Base-by-base conservation (phyloP, 2,888 invertebrate genomes). In the Drosophila lacicola region DNA sequence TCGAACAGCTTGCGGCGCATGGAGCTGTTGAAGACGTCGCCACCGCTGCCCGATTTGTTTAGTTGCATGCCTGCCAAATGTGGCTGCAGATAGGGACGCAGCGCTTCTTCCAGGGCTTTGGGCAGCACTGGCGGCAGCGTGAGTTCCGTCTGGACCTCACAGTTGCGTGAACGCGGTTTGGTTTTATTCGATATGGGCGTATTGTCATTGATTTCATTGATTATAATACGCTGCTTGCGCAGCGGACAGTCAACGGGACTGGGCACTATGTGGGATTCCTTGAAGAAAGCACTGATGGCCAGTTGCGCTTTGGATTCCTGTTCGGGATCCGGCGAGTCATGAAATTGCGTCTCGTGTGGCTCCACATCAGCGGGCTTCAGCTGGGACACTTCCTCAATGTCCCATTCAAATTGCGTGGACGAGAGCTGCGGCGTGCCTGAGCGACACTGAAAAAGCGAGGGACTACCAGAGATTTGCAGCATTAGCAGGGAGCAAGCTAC, bases 361-460 rank as follows among this genome's bases (percentile, higher is more conserved):
- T 92, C 95, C 56, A 95, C 94, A 80, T 94, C 94, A 1, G 94
- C 95, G 10, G 95, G 95, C 68, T 94, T 93, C 9, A 95, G 91
- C 36, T 92, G 92, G 2, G 95, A 95, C n/a, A 95, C 93, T 74
- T 95, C 95, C 39, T 95, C 95, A 47, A 95, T 95, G n/a, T 94
- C 94, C 95, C 95, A 95, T 62, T 93, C 92, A 82, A 95, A 95
- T 62, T 93, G 93, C n/a, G 92, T 91, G n/a, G 91, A 92, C 6
- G 90, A 88, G 17, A 91, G 69, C 64, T 92, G 91, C 0, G 92
- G 92, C 2, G 92, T 91, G 2, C 78, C 78, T 0, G 92, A 86
- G 0, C 87, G 89, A n/a, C 79, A 77, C 21, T 92, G 91, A 71
- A 93, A 92, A 3, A 93, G 72, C 3, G 92, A 92, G 2, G 92